phyloP scores from a whole-genome alignment of 2,797 vertebrate species.

The Muscicapa striata region DNA sequence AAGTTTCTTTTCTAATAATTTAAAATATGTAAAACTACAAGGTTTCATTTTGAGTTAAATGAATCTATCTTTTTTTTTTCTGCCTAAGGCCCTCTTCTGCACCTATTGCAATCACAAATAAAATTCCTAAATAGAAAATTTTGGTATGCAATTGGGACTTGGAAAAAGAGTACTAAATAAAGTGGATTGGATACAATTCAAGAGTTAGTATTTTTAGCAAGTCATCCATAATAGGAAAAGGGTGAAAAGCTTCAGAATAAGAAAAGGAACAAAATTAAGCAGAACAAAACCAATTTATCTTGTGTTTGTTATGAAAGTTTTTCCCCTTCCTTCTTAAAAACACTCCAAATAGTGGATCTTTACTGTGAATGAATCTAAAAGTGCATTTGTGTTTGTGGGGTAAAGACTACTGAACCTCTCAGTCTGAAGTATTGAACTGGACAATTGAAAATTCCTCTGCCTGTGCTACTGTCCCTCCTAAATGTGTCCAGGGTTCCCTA shows the following conservation, averaged over 20 bases:
- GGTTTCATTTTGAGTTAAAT: not conserved
- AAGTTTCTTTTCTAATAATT: not conserved
- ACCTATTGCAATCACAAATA: not conserved
- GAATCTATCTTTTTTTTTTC: not conserved
- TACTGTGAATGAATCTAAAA: not conserved
- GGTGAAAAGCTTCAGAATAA: not conserved
- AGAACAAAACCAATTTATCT: not conserved
- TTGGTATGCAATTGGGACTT: not conserved
- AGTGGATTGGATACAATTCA: not conserved
- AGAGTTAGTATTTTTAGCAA: not conserved
- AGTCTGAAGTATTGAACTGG: not conserved
- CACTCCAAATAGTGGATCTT: not conserved
- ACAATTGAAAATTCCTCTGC: not conserved
- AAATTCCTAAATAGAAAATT: not conserved
- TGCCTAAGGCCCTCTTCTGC: not conserved
- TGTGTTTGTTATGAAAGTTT: not conserved
- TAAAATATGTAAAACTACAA: not conserved
- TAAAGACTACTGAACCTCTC: not conserved
- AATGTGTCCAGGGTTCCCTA: not conserved
- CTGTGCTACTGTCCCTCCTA: not conserved
- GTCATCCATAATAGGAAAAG: not conserved
- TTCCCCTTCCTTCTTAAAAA: not conserved
- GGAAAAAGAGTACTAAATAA: not conserved
- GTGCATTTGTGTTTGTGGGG: not conserved
- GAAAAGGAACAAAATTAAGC: constrained; percentile 15